Base-by-base conservation (phyloP, 2,888 invertebrate species). In the Ochropacha duplaris region DNA sequence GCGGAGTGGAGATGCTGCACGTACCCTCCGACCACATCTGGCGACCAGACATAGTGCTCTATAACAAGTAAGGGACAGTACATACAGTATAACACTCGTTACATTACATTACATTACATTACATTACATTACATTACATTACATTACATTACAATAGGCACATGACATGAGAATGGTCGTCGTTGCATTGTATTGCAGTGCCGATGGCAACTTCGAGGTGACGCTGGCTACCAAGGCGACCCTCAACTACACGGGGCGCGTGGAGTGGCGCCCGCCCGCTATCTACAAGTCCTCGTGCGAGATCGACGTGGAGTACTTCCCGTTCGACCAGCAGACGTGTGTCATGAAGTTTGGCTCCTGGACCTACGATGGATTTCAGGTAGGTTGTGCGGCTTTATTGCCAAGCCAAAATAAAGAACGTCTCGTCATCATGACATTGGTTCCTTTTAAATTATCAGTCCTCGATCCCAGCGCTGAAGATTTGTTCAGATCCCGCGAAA, bases 1-100 rank as follows among this genome's bases (percentile, higher is more conserved):
- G 98, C 54, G 98, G 98, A 56, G 98, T 98, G 63, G 97, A 98
- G 84, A 98, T 98, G 96, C 94, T 98, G 60, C 98, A 98, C 90
- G 98, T 98, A 69, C 98, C 98, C 69, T 98, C 98, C 61, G 98
- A 98, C 90, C 97, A 98, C 93, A 98, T 98, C 83, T 98, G 98
- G 98, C 95, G 98, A 69, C 98, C 98, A 55, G 98, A 98, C 90
- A 98, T 98, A 83, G 97, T 98, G 56, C 95, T 98, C 68, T 98
- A 98, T 92, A 98, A 98, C 93, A 97, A 97, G 97, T 97, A 93
- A 44, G 39, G 16, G 16, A 16, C 1, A 5, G n/a, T 39, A n/a
- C 16, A n/a, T 39, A 39, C 16, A 8, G 1, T 28, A 28, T 28
- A 1, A 28, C 8, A 28, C 8, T 6, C 28, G 5, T 28, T 28